Base-by-base conservation (phyloP, 2,113 vertebrate species). In the Cinclus cinclus region DNA sequence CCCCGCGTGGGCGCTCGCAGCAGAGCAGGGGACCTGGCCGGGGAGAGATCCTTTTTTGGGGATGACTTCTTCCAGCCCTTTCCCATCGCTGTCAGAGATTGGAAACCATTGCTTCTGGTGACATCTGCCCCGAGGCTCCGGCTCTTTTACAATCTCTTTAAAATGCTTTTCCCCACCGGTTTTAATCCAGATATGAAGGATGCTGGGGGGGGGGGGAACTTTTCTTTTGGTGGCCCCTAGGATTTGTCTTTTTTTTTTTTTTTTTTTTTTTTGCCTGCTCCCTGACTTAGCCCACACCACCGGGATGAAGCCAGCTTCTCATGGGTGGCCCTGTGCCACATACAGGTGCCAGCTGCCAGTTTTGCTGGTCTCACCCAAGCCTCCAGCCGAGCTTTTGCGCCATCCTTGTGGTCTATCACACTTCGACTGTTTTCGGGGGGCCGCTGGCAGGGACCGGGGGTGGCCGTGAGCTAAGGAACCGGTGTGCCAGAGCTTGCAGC, bases 341-440 rank as follows among this genome's bases (percentile, higher is more conserved):
- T 33, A 18, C 49, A 11, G 18, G 9, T 35, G 20, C 52, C 70
- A 42, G 27, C 52, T 4, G 3, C 70, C 11, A 0, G 7, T 52
- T 80, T 56, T 8, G 11, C 71, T 0, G 1, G 0, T 50, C 76
- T 52, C 44, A 16, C 50, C 58, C 67, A 47, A 55, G 33, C 44
- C 23, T 13, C 31, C 37, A 15, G 30, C 1, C 0, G 64, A 58
- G 25, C 33, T 78, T 70, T 67, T 37, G 59, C 31, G 33, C 37
- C 2, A 1, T 41, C n/a, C 22, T 0, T 0, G 46, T 0, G 14
- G 37, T 44, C 73, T 60, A 28, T 33, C n/a, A 23, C 58, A 6
- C 31, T 6, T 28, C 22, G 33, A 22, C 30, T 42, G 41, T 7
- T 73, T 69, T 20, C 0, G 4, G 41, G 30, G 70, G 7, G 46